A percentile compares a stretch with the other conserved stretches of the same genome.
These are phyloP conservation scores for Radopholus similis DNA, from an alignment of 1,140 invertebrate genomes.

Conservation along the genomic window DNA sequence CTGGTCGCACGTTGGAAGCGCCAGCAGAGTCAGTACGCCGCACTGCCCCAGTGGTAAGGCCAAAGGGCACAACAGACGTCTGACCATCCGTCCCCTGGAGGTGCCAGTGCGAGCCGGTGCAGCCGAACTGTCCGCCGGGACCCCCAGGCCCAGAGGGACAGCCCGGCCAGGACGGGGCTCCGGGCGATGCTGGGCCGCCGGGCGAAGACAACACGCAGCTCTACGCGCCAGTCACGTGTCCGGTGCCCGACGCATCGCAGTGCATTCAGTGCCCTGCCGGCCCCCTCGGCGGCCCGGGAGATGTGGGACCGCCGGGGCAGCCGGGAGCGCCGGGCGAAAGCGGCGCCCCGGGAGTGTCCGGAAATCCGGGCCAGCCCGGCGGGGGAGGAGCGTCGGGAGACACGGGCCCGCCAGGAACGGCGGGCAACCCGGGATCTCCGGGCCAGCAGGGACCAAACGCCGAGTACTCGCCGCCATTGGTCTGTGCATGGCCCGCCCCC, in stretches of 20 bases:
- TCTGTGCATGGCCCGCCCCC: not conserved
- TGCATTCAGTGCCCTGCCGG: conserved; percentile 27
- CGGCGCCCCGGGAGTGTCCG: conserved; percentile 20
- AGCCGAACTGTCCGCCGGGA: conserved; percentile 45
- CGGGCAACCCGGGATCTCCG: conserved; percentile 20
- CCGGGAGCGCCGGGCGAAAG: conserved; percentile 14
- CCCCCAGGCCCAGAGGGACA: conserved; percentile 37
- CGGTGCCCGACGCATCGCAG: conserved; percentile 8
- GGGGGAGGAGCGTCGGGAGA: not conserved
- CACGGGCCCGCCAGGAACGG: not conserved
- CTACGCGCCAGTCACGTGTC: conserved; percentile 18
- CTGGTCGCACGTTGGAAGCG: conserved; percentile 45
- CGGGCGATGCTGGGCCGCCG: conserved; percentile 30
- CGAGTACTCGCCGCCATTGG: not conserved
- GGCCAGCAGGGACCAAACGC: conserved; percentile 1
- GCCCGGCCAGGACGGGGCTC: conserved; percentile 20
- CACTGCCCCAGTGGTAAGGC: conserved; percentile 26
- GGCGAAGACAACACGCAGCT: conserved; percentile 24
- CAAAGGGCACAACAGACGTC: not conserved
- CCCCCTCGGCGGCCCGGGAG: conserved; percentile 20
- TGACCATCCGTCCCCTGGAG: not conserved
- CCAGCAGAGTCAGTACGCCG: conserved; percentile 27
- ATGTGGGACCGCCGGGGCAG: conserved; percentile 14
- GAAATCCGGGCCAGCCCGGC: conserved; percentile 3
- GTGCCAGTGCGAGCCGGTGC: conserved; percentile 48